Conservation (phyloP, 2,797 vertebrate genomes). For the Acanthurus leucopareius region DNA sequence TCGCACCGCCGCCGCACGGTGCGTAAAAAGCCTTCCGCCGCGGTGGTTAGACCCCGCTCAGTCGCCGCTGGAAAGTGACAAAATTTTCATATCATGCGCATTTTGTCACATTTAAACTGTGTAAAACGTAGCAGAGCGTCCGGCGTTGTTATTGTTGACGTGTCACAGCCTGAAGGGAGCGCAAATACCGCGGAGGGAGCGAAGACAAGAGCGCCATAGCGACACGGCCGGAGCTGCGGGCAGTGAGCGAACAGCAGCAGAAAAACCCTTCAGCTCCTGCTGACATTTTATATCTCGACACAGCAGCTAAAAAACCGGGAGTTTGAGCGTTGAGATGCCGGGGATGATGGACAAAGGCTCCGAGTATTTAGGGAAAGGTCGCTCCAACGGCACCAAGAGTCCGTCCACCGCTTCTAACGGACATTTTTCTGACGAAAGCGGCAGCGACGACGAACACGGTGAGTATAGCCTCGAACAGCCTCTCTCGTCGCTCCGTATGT, state of each 20-base stretch:
- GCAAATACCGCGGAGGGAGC: background rate
- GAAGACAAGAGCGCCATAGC: slow-evolving; percentile 23
- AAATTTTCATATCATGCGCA: accelerated
- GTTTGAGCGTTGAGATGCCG: slow-evolving; percentile 82
- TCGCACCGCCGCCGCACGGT: slow-evolving; percentile 18
- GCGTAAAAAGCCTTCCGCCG: slow-evolving; percentile 75
- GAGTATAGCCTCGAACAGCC: slow-evolving; percentile 88
- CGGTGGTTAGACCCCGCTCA: slow-evolving; percentile 55
- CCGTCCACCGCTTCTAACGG: slow-evolving; percentile 93
- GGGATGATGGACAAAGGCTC: slow-evolving; percentile 96
- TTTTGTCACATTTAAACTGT: accelerated
- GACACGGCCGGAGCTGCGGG: slow-evolving; percentile 51
- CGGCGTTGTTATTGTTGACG: accelerated
- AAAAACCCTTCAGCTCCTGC: slow-evolving; percentile 42
- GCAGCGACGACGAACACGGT: slow-evolving; percentile 97
- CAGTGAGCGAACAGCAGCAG: slow-evolving; percentile 39
- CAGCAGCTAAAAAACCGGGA: background rate
- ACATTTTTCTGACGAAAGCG: slow-evolving; percentile 91
- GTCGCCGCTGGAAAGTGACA: background rate
- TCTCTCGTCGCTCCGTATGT: background rate
- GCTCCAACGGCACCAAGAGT: slow-evolving; percentile 92
- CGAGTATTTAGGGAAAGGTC: slow-evolving; percentile 92
- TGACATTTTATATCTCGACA: slow-evolving; percentile 55
- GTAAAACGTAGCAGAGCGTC: accelerated
- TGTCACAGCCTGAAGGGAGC: accelerated